Evolutionary conservation across 2,888 invertebrate species (phyloP).

Genomic region (Epinotia ramella): DNA sequence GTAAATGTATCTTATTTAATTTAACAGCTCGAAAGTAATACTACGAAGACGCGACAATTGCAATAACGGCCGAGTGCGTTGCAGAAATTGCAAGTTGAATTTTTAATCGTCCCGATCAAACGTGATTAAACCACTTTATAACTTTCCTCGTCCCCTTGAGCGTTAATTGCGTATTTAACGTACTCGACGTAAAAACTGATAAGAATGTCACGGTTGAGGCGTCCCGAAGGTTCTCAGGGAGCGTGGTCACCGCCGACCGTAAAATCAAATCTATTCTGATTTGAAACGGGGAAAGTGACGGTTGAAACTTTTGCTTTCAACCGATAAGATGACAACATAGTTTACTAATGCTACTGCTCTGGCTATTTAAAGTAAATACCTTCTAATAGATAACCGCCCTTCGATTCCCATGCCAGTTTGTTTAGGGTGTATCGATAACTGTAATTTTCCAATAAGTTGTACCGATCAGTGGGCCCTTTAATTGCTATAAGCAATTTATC

Average conservation of each 20-base stretch:
- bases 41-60: not conserved
- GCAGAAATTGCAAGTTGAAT: slow-evolving; percentile 29
- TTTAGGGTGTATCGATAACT: slow-evolving; percentile 57
- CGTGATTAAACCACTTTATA: slow-evolving; percentile 38
- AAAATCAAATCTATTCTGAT: slow-evolving; percentile 63
- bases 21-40: slow-evolving; percentile 7
- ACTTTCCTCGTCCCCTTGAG: slow-evolving; percentile 39
- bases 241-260: slow-evolving; percentile 55
- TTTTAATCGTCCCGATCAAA: slow-evolving; percentile 18
- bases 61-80: not conserved
- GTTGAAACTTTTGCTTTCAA: slow-evolving; percentile 65
- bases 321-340: slow-evolving; percentile 33
- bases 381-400: slow-evolving; percentile 16
- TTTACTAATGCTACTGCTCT: not conserved
- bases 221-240: slow-evolving; percentile 62
- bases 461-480: slow-evolving; percentile 60
- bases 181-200: slow-evolving; percentile 64
- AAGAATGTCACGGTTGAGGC: slow-evolving; percentile 64
- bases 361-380: slow-evolving; percentile 1
- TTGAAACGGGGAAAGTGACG: slow-evolving; percentile 63
- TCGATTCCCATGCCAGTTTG: slow-evolving; percentile 58
- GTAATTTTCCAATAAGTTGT: slow-evolving; percentile 62
- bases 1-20: not conserved
- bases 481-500: slow-evolving; percentile 73
- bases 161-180: slow-evolving; percentile 41